A percentile compares a stretch with the other conserved stretches of the same genome.
phyloP scores from a whole-genome alignment of 2,888 invertebrate species.

The Pinctada fucata region DNA sequence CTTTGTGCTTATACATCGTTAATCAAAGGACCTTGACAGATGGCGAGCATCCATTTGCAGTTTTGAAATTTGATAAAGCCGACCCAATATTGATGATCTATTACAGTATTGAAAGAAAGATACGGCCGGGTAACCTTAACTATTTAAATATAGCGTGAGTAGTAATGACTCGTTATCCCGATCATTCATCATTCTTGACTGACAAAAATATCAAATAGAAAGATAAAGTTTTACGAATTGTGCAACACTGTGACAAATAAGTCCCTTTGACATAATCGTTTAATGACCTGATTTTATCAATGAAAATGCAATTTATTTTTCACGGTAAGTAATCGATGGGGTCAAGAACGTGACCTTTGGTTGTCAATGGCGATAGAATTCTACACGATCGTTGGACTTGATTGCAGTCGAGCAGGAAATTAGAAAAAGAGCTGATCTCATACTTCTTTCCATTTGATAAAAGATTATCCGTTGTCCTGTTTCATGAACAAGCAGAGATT shows the following conservation, averaged over 20 bases:
- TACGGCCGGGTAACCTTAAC: slow-evolving; percentile 22
- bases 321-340: slow-evolving; percentile 1
- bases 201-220: slow-evolving; percentile 26
- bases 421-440: too few relatives aligned
- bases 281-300: slow-evolving; percentile 30
- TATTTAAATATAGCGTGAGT: slow-evolving; percentile 28
- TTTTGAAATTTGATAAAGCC: slow-evolving; percentile 28
- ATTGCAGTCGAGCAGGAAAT: too few relatives aligned
- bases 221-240: slow-evolving; percentile 31
- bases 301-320: slow-evolving; percentile 23
- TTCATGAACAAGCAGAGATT: too few relatives aligned
- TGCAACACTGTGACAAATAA: slow-evolving; percentile 31
- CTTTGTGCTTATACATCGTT: neutral
- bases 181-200: slow-evolving; percentile 22
- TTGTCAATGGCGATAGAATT: neutral
- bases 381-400: neutral
- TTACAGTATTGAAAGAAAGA: slow-evolving; percentile 6
- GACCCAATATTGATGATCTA: slow-evolving; percentile 4
- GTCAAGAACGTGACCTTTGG: neutral
- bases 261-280: slow-evolving; percentile 31
- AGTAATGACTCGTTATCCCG: slow-evolving; percentile 16
- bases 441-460: too few relatives aligned
- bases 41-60: neutral
- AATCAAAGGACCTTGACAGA: slow-evolving; percentile 10
- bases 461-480: too few relatives aligned